phyloP scores from a whole-genome alignment of 1,140 invertebrate genomes.

The Saccostrea echinata region DNA sequence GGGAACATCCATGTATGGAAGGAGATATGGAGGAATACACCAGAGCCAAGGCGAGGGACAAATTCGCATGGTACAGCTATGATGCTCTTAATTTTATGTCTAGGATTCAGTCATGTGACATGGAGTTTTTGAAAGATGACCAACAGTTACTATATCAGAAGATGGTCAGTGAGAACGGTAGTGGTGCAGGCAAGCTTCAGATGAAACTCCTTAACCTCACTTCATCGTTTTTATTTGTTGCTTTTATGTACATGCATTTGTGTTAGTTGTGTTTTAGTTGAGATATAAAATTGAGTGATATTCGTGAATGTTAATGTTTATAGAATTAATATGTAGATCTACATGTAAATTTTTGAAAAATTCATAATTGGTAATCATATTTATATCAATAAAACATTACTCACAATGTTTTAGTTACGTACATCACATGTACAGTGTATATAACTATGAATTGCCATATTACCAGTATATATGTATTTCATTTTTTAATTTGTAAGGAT shows the following conservation, averaged over 20 bases:
- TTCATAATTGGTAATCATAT: no score
- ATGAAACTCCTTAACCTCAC: neutral
- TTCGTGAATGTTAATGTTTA: no score
- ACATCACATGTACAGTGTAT: no score
- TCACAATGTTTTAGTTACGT: no score
- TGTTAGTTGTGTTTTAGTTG: neutral
- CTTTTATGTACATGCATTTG: neutral
- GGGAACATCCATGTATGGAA: slow-evolving; percentile 51
- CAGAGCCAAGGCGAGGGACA: neutral
- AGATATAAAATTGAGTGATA: no score
- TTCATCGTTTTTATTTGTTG: neutral
- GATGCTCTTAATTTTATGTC: neutral
- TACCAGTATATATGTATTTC: no score
- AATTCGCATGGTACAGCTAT: neutral
- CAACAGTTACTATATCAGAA: no score
- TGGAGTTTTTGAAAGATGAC: neutral
- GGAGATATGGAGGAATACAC: slow-evolving; percentile 35
- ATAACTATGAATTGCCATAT: no score
- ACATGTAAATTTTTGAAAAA: no score
- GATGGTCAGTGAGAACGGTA: neutral
- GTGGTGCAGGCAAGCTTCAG: neutral
- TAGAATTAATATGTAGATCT: no score
- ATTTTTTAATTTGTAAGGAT: no score
- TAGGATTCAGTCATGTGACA: neutral
- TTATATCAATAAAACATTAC: no score